Base-by-base conservation (phyloP, 2,113 vertebrate genomes). In the Lepisosteus oculatus region DNA sequence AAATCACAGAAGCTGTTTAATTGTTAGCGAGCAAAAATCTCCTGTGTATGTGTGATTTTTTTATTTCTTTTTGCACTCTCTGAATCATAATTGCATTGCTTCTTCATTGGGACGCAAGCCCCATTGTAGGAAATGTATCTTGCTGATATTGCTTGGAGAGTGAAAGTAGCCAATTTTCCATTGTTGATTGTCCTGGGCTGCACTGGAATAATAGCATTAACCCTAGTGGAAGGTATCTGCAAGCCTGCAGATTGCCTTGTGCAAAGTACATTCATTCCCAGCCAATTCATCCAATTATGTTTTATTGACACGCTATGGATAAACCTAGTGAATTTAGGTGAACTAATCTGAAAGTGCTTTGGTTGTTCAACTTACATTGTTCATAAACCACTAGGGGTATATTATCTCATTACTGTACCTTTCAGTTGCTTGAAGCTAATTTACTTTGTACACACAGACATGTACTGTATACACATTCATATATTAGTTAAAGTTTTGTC, bases 261-360 rank as follows among this genome's bases (percentile, higher is more conserved):
- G 65, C 74, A 59, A 79, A 76, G 71, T 76, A 55, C 69, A 83
- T 86, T 82, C 59, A 80, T 83, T 83, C 77, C 56, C 77, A 47
- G 75, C 78, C 77, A 83, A 77, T 80, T 86, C 73, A 78, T 80
- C 78, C 78, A 87, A 81, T 85, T 81, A 84, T 76, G 72, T 79
- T 80, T 72, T 74, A 82, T 76, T 84, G 80, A 80, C 80, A 83
- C 51, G 43, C 61, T 54, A 66, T 70, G 74, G 80, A 78, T 76
- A 81, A 83, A 77, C 61, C 73, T 72, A 68, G 65, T 54, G 69
- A 71, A 69, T 74, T 55, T 61, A 70, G 74, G 70, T 55, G 56
- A 69, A 71, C 72, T 74, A 78, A 84, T 84, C 73, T 78, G n/a
- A 76, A 74, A 70, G n/a, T 55, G 17, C 63, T 77, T 78, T 76